Evolutionary conservation across 2,797 vertebrate species (phyloP), one percentile per base, ranked within the genome.

Genomic region (Clamator glandarius): DNA sequence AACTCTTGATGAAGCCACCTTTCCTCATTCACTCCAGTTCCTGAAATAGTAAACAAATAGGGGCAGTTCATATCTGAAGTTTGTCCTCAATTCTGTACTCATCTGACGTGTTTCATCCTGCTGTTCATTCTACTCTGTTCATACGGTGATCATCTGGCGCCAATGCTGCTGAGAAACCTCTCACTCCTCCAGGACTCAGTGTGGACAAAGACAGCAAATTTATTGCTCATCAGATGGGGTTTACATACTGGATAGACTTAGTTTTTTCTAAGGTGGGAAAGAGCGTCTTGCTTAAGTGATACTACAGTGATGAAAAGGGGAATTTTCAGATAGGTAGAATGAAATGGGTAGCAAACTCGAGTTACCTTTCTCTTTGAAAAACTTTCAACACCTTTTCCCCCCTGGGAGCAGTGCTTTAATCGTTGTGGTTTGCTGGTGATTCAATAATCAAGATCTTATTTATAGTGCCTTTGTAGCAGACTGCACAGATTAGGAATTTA

Each of bases 381-480:
- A 17, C 58, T 85, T 85, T 48, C 68, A 67, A 31, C 28, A 12
- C 36, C 31, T 5, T 14, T 78, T 88, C 31, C 14, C 66, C 29
- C 33, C 50, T 88, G 41, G 41, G 83, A 80, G 41, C 16, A 83
- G 61, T 63, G 23, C 31, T 89, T 89, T 57, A 78, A 75, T 85
- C 87, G 55, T 86, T 91, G 81, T 77, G 44, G 54, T 85, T 95
- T 92, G 55, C 59, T 81, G 52, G 26, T 80, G 68, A 72, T 87
- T 87, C 73, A 84, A 4, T 85, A 85, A 95, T 83, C 57, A 91
- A 92, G 94, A 93, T 92, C 68, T 72, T 95, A 78, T 75, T 90
- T 94, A 61, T 80, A 83, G 54, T 62, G 64, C 62, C 64, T 92
- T 82, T 68, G 50, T 75, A 85, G 74, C 21, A 76, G 33, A 19